Evolutionary conservation across 2,888 invertebrate genomes (phyloP).

Genomic region (Chymomyza amoena): DNA sequence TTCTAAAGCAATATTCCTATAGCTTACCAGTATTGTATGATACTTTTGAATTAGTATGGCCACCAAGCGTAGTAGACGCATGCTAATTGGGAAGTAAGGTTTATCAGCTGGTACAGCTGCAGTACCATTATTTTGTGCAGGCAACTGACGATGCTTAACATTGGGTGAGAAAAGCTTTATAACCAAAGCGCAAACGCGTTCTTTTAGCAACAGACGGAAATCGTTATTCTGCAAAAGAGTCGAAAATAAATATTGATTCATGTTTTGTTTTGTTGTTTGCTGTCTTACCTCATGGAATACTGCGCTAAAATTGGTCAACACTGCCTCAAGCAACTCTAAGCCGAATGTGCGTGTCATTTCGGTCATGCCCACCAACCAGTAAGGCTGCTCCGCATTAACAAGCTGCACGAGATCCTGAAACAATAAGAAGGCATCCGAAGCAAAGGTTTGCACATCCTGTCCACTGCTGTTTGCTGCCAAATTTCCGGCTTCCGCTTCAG

Average conservation of each 20-base stretch:
- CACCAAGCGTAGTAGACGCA: conserved; percentile 95
- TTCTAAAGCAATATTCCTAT: background rate
- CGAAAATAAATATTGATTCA: too few relatives aligned
- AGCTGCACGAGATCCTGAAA: conserved; percentile 98
- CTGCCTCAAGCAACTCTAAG: conserved; percentile 94
- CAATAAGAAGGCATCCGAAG: conserved; percentile 95
- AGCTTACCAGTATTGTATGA: conserved; percentile 88
- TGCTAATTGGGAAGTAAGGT: conserved; percentile 97
- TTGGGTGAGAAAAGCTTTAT: conserved; percentile 99
- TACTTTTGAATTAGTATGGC: conserved; percentile 96
- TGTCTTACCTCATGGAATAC: conserved; percentile 88
- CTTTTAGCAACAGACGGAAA: conserved; percentile 95
- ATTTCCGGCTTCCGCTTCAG: conserved; percentile 31
- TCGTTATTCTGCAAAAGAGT: conserved; percentile 87
- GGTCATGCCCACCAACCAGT: conserved; percentile 96
- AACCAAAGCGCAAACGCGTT: conserved; percentile 98
- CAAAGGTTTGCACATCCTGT: conserved; percentile 89
- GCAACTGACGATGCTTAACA: conserved; percentile 90
- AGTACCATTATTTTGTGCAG: conserved; percentile 79
- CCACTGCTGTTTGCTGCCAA: conserved; percentile 48
- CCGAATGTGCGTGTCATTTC: conserved; percentile 99
- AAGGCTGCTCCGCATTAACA: conserved; percentile 97
- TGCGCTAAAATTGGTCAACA: conserved; percentile 90
- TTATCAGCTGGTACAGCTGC: conserved; percentile 88
- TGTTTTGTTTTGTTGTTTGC: background rate